Evolutionary conservation across 2,113 vertebrate genomes (phyloP).

Genomic region (Nasalis larvatus): DNA sequence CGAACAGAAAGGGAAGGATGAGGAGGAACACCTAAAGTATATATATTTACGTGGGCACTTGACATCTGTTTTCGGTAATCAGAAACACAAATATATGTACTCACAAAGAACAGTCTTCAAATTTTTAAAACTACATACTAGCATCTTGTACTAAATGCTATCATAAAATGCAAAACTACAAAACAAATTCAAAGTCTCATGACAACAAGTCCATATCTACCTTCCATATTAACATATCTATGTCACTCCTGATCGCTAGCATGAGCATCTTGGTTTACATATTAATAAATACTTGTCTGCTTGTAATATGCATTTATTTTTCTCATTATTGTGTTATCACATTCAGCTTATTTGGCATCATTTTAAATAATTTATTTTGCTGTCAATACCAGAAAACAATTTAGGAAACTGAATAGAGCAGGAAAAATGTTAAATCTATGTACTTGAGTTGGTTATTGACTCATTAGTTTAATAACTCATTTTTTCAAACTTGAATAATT

Average conservation of each 20-base stretch:
- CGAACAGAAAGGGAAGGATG: not conserved
- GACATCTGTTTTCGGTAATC: not conserved
- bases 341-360: constrained; percentile 32
- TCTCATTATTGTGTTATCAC: constrained; percentile 36
- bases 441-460: constrained; percentile 54
- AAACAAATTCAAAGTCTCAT: not conserved
- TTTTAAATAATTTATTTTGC: constrained; percentile 54
- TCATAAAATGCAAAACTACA: constrained; percentile 33
- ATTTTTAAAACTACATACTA: not conserved
- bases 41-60: accelerated
- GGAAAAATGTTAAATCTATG: constrained; percentile 59
- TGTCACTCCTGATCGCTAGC: not conserved
- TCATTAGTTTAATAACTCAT: constrained; percentile 59
- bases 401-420: constrained; percentile 49
- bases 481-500: constrained; percentile 73
- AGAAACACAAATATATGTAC: not conserved
- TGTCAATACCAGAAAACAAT: constrained; percentile 60
- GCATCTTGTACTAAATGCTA: not conserved
- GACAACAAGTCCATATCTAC: not conserved
- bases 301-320: constrained; percentile 50
- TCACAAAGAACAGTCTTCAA: not conserved
- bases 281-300: constrained; percentile 46
- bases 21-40: not conserved
- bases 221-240: not conserved
- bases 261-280: not conserved